Conservation (phyloP, 2,888 invertebrate species). For the Cephus runcator region DNA sequence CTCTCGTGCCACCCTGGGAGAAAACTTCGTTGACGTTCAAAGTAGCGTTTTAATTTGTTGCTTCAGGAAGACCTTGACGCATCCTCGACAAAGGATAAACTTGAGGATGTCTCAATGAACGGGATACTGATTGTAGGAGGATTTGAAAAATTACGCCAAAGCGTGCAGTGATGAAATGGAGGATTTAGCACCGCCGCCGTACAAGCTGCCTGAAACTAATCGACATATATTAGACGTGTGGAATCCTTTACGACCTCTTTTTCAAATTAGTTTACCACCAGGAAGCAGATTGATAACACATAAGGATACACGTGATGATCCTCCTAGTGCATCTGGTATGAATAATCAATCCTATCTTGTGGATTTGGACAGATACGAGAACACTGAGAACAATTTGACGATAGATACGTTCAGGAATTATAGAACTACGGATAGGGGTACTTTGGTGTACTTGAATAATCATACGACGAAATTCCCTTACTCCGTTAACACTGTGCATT, state of each 20-base stretch:
- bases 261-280: not conserved
- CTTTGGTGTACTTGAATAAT: constrained; percentile 29
- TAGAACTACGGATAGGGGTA: constrained; percentile 23
- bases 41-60: no score
- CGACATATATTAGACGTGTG: constrained; percentile 9
- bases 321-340: not conserved
- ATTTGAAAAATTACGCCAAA: no score
- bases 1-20: not conserved
- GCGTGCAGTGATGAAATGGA: constrained; percentile 8
- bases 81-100: no score
- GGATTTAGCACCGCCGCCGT: constrained; percentile 13
- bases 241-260: constrained; percentile 3
- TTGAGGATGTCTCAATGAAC: no score
- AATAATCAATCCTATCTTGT: not conserved
- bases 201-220: constrained; percentile 9
- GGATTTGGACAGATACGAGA: constrained; percentile 1
- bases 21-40: no score
- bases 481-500: constrained; percentile 43
- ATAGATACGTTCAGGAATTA: not conserved
- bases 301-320: not conserved
- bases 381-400: not conserved
- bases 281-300: not conserved
- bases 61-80: no score
- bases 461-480: constrained; percentile 30
- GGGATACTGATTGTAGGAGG: no score